These are phyloP conservation scores for Pogonomyrmex californicus DNA, from an alignment of 1,140 invertebrate species.

Conservation along the genomic window DNA sequence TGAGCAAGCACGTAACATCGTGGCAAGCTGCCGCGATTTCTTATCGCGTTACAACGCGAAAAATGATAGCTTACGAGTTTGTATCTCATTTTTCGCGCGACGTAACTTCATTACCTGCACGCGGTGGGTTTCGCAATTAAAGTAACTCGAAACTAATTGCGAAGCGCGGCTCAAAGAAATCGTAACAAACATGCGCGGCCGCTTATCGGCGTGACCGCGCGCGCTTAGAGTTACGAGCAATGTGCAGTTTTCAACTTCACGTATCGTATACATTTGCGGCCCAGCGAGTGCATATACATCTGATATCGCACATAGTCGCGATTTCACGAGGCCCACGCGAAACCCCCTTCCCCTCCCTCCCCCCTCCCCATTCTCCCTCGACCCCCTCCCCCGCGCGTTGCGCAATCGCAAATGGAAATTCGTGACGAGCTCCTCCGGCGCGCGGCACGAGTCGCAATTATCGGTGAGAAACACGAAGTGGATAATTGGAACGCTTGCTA, in stretches of 20 bases:
- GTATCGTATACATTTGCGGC: background rate
- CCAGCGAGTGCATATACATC: slow-evolving; percentile 48
- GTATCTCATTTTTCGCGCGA: slow-evolving; percentile 46
- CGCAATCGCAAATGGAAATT: slow-evolving; percentile 71
- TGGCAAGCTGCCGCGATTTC: slow-evolving; percentile 21
- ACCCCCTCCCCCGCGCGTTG: slow-evolving; percentile 33
- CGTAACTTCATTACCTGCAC: slow-evolving; percentile 52
- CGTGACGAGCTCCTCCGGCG: slow-evolving; percentile 58
- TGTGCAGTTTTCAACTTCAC: slow-evolving; percentile 42
- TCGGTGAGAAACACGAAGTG: slow-evolving; percentile 72
- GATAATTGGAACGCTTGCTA: slow-evolving; percentile 78
- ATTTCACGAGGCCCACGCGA: slow-evolving; percentile 47
- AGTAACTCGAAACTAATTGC: slow-evolving; percentile 63
- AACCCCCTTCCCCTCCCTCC: background rate
- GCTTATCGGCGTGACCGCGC: slow-evolving; percentile 42
- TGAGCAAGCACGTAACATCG: background rate
- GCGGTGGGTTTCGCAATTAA: slow-evolving; percentile 49
- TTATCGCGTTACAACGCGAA: slow-evolving; percentile 22
- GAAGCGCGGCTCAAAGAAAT: slow-evolving; percentile 41
- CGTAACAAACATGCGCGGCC: slow-evolving; percentile 14
- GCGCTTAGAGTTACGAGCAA: slow-evolving; percentile 22
- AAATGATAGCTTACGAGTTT: slow-evolving; percentile 22
- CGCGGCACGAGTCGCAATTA: slow-evolving; percentile 73
- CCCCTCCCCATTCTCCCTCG: background rate
- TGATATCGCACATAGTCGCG: slow-evolving; percentile 51